phyloP scores from a whole-genome alignment of 2,113 vertebrate species.

The Pseudopipra pipra region DNA sequence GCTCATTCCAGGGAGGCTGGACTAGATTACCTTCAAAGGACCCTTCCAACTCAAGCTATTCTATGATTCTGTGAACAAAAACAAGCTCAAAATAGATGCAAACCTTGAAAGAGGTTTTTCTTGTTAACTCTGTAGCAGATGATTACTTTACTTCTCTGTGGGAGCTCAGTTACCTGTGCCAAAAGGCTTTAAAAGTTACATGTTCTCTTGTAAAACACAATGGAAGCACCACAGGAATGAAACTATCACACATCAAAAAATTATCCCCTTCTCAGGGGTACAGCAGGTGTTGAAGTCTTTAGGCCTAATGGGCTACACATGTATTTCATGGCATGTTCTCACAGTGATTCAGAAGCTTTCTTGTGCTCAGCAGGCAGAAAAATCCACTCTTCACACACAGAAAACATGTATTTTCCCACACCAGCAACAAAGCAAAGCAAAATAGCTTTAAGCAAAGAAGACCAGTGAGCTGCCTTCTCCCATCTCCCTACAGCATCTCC shows the following conservation, averaged over 20 bases:
- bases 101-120: conserved; percentile 6
- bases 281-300: neutral
- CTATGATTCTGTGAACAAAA: neutral
- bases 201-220: neutral
- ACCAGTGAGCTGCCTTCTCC: neutral
- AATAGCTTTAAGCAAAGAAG: neutral
- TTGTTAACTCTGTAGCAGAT: neutral
- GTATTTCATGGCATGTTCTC: neutral
- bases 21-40: neutral
- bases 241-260: neutral
- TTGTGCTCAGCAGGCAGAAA: neutral
- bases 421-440: neutral
- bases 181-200: conserved; percentile 47
- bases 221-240: neutral
- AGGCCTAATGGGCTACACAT: neutral
- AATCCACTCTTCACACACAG: neutral
- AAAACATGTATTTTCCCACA: neutral
- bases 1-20: neutral
- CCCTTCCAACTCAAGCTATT: neutral
- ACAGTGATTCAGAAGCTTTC: neutral
- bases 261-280: neutral
- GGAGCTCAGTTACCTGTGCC: conserved; percentile 26
- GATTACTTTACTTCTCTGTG: conserved; percentile 22
- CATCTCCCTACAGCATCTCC: neutral
- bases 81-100: neutral